phyloP scores from a whole-genome alignment of 2,888 invertebrate species.

The Lepetodrilus schrolli region DNA sequence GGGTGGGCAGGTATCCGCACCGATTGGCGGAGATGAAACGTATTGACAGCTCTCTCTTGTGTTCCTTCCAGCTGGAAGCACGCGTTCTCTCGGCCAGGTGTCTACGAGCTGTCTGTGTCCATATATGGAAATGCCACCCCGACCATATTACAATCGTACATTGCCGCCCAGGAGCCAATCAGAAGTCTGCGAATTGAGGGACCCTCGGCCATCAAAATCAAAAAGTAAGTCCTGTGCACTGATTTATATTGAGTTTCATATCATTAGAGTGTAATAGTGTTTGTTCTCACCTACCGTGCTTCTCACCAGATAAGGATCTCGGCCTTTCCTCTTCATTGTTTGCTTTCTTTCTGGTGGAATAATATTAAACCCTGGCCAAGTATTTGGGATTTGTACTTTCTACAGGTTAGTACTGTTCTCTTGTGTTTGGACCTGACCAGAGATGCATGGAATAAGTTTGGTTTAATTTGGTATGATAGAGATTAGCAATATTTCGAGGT shows the following conservation, averaged over 20 bases:
- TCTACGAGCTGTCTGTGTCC: constrained; percentile 44
- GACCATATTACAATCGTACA: constrained; percentile 28
- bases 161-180: constrained; percentile 59
- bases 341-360: background rate
- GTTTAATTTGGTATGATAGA: too few relatives aligned
- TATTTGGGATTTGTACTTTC: background rate
- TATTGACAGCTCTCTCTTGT: background rate
- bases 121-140: constrained; percentile 34
- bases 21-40: background rate
- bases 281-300: constrained; percentile 29
- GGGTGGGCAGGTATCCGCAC: background rate
- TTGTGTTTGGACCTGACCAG: too few relatives aligned
- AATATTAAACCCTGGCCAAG: background rate
- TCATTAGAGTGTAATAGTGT: background rate
- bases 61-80: constrained; percentile 53
- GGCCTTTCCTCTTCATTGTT: background rate
- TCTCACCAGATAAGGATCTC: background rate
- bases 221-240: constrained; percentile 48
- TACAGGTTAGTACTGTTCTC: constrained; percentile 33
- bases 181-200: constrained; percentile 52
- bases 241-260: background rate
- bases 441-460: too few relatives aligned
- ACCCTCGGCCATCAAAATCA: constrained; percentile 51
- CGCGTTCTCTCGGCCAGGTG: constrained; percentile 47
- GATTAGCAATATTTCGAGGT: too few relatives aligned